These are phyloP conservation scores for Zaprionus ornatus DNA, from an alignment of 1,140 invertebrate genomes.

Conservation along the genomic window DNA sequence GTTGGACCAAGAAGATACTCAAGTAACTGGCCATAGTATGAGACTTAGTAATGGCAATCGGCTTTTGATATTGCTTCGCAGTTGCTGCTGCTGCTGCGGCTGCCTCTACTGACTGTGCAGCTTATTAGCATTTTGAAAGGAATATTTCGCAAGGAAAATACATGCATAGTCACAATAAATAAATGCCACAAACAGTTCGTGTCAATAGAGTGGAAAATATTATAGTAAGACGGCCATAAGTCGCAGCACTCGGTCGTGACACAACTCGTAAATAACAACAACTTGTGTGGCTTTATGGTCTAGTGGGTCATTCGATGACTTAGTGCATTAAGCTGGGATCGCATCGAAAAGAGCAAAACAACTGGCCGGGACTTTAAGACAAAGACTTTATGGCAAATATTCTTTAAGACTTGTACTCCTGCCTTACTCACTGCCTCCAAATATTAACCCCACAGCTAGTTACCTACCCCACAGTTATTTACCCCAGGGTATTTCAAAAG, in stretches of 20 bases:
- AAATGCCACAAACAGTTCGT: constrained; percentile 25
- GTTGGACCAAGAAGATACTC: constrained; percentile 5
- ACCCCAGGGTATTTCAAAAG: neutral
- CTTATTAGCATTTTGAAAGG: constrained; percentile 62
- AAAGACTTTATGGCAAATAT: no score
- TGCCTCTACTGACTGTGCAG: neutral
- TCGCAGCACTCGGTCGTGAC: constrained; percentile 2
- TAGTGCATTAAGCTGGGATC: neutral
- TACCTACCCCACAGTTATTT: neutral
- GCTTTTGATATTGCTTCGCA: constrained; percentile 22
- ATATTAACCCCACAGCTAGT: no score
- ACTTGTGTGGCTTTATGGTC: constrained; percentile 13
- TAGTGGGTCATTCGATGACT: constrained; percentile 22
- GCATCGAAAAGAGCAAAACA: neutral
- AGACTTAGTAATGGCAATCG: constrained; percentile 32
- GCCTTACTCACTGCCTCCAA: no score
- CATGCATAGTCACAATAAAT: constrained; percentile 44
- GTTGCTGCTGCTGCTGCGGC: no score
- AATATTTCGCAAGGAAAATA: constrained; percentile 20
- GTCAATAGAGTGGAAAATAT: constrained; percentile 24
- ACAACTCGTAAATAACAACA: constrained; percentile 39
- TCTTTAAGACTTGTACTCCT: no score
- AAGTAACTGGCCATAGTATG: neutral
- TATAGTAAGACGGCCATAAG: constrained; percentile 12
- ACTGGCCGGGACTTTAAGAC: neutral